These are phyloP conservation scores for Gulo gulo DNA, from an alignment of 2,113 vertebrate species.

Conservation along the genomic window DNA sequence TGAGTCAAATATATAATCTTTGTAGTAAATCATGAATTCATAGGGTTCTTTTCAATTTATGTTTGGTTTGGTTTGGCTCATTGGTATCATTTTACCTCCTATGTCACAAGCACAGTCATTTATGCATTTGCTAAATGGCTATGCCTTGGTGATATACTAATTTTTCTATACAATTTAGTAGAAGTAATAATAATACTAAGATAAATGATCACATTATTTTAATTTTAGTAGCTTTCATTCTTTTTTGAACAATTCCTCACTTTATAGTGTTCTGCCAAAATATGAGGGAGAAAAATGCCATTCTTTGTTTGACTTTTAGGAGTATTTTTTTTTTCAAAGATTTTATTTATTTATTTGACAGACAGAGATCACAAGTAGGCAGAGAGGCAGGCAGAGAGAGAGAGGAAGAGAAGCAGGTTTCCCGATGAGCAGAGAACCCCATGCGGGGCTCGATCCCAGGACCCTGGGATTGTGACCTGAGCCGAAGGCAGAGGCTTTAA, in stretches of 20 bases:
- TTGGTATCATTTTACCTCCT: neutral
- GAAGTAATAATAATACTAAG: neutral
- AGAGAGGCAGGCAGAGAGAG: too few relatives aligned
- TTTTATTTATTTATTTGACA: too few relatives aligned
- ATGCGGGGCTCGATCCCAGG: too few relatives aligned
- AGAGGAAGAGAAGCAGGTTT: too few relatives aligned
- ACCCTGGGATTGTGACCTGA: too few relatives aligned
- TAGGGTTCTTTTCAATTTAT: neutral
- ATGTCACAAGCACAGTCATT: neutral
- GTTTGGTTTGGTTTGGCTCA: neutral
- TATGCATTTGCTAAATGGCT: neutral
- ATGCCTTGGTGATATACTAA: neutral
- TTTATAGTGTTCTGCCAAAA: neutral
- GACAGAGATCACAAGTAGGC: too few relatives aligned
- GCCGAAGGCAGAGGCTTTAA: too few relatives aligned
- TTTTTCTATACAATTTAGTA: neutral
- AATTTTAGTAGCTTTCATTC: conserved; percentile 10
- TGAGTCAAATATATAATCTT: neutral
- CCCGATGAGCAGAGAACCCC: too few relatives aligned
- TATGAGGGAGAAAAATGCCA: neutral
- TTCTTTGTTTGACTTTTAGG: conserved; percentile 17
- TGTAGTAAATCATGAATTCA: neutral
- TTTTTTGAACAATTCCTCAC: conserved; percentile 49
- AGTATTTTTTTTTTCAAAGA: neutral
- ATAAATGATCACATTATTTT: neutral